Evolutionary conservation across 2,113 vertebrate species (phyloP).

Genomic region (Grantiella picta): DNA sequence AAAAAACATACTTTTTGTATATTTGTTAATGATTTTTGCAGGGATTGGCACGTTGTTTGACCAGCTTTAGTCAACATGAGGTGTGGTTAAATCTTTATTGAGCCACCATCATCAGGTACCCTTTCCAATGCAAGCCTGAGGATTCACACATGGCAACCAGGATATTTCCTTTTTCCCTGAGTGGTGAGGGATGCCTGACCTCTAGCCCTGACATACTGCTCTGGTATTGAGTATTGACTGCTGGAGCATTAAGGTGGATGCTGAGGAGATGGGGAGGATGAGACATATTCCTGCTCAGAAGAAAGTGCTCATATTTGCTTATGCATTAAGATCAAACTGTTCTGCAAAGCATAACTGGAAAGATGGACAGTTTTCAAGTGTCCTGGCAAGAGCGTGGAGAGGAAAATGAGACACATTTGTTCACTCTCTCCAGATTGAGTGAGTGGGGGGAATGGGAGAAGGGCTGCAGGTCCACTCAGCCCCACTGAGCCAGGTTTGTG

Average conservation of each 20-base stretch:
- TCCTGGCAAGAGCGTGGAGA: background rate
- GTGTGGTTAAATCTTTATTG: background rate
- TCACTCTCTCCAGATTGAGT: background rate
- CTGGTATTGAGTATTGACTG: background rate
- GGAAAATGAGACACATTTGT: background rate
- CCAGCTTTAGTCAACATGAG: background rate
- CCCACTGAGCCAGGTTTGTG: background rate
- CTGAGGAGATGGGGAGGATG: background rate
- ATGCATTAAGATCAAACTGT: background rate
- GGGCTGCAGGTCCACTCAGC: background rate
- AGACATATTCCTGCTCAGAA: background rate
- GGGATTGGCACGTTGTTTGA: background rate
- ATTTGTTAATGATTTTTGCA: background rate
- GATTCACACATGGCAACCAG: background rate
- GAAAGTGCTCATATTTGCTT: background rate
- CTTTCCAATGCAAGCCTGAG: background rate
- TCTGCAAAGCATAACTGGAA: background rate
- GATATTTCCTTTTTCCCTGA: background rate
- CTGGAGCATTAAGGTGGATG: background rate
- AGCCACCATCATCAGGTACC: background rate
- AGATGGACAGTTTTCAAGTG: background rate
- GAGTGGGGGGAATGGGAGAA: background rate
- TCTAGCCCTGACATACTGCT: background rate
- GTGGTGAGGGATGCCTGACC: background rate
- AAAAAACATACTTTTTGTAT: accelerated